Evolutionary conservation across 2,797 vertebrate genomes (phyloP).

Genomic region (Chiropotes sagulatus): DNA sequence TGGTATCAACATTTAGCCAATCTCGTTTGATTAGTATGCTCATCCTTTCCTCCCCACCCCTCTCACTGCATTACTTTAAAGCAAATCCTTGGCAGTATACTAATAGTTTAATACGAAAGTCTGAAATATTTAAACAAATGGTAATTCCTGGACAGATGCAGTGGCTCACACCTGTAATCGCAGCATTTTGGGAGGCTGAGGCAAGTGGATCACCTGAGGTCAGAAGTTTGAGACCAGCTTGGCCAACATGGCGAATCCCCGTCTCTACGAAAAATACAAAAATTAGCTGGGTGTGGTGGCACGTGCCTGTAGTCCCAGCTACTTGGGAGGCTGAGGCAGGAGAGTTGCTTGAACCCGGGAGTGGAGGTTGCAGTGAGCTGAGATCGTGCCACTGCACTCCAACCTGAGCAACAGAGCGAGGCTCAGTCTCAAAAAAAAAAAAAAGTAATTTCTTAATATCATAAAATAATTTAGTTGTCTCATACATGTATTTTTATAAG

Average conservation of each 20-base stretch:
- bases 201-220: neutral
- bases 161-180: neutral
- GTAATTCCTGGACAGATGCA: neutral
- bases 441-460: neutral
- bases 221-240: neutral
- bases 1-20: neutral
- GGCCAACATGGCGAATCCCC: neutral
- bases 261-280: neutral
- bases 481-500: neutral
- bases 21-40: neutral
- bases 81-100: neutral
- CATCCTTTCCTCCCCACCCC: neutral
- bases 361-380: neutral
- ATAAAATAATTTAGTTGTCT: neutral
- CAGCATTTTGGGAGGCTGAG: neutral
- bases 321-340: neutral
- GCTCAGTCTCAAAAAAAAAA: neutral
- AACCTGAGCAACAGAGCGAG: neutral
- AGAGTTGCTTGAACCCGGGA: neutral
- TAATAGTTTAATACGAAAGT: constrained; percentile 9
- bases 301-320: neutral
- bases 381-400: neutral
- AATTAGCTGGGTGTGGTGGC: neutral
- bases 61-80: neutral
- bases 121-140: neutral